A percentile compares a stretch with the other conserved stretches of the same genome.
These are phyloP conservation scores for Bombylius discolor DNA, from an alignment of 2,888 invertebrate species.

Conservation along the genomic window DNA sequence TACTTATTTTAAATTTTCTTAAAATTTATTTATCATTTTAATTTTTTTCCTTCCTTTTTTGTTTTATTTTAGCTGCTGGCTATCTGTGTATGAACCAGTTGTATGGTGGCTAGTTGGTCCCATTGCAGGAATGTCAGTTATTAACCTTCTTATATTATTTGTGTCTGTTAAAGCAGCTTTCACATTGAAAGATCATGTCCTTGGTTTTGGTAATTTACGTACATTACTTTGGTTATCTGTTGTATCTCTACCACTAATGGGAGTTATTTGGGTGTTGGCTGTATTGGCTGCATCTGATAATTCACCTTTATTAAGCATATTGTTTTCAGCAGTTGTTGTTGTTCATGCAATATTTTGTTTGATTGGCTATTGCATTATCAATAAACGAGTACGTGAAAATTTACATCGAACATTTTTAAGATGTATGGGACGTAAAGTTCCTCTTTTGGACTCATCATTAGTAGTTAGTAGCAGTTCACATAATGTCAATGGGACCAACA, in stretches of 20 bases:
- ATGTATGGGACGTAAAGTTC: slow-evolving; percentile 71
- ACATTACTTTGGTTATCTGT: slow-evolving; percentile 79
- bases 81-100: slow-evolving; percentile 82
- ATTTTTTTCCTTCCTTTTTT: background rate
- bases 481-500: slow-evolving; percentile 45
- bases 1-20: background rate
- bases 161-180: slow-evolving; percentile 84
- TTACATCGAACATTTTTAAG: slow-evolving; percentile 44
- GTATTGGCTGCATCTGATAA: slow-evolving; percentile 64
- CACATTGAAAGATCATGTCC: slow-evolving; percentile 76
- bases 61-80: slow-evolving; percentile 67
- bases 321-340: slow-evolving; percentile 63
- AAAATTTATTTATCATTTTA: background rate
- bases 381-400: slow-evolving; percentile 69
- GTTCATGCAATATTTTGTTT: slow-evolving; percentile 72
- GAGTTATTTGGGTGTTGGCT: slow-evolving; percentile 76
- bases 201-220: slow-evolving; percentile 73
- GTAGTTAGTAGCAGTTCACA: slow-evolving; percentile 64
- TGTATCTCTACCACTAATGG: slow-evolving; percentile 69
- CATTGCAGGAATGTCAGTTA: slow-evolving; percentile 61
- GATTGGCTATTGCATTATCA: slow-evolving; percentile 77
- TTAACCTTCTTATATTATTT: slow-evolving; percentile 67
- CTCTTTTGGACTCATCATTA: slow-evolving; percentile 60
- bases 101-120: slow-evolving; percentile 94
- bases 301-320: slow-evolving; percentile 57